Base-by-base conservation (phyloP, 2,113 vertebrate species). In the Colistium nudipinnis region DNA sequence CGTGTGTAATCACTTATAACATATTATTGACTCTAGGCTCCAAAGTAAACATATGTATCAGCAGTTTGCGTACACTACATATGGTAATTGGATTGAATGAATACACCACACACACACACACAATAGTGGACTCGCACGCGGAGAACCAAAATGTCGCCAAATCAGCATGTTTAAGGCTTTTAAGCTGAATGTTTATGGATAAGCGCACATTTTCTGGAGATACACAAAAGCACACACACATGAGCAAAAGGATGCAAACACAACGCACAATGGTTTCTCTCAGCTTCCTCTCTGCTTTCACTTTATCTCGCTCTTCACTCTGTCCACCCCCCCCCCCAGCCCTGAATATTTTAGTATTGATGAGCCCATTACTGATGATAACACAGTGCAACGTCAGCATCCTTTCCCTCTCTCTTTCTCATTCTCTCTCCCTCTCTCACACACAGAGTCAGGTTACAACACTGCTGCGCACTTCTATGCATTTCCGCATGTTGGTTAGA, bases 311-410 rank as follows among this genome's bases (percentile, higher is more conserved):
- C 30, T 55, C 52, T 38, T 17, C 54, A 19, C 55, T 69, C 44
- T 76, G 66, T 74, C 56, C 12, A 31, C 14, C 41, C 22, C 10
- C 39, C 22, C 48, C 24, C 61, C 65, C 70, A 44, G 70, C 72
- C 69, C 51, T 84, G 90, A 88, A 90, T 91, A 90, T 88, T 90
- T 89, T 82, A 89, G 87, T 89, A 90, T 90, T 90, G 90, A 90
- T 90, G 87, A 91, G 86, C 65, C 80, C 88, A 91, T 91, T 91
- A 91, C 87, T 82, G 86, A 86, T 83, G 79, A 91, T 88, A 87
- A 88, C 80, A 78, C 74, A 81, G 35, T 84, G 87, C 85, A 83
- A 79, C 53, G 68, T 90, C 89, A 90, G 90, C 90, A 89, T 85
- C 82, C 80, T 81, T 53, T 74, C 62, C 68, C 65, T 20, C 16